Evolutionary conservation across 2,888 invertebrate species (phyloP), one percentile per base, ranked within the genome.

Genomic region (Hydrotaea cyrtoneurina): DNA sequence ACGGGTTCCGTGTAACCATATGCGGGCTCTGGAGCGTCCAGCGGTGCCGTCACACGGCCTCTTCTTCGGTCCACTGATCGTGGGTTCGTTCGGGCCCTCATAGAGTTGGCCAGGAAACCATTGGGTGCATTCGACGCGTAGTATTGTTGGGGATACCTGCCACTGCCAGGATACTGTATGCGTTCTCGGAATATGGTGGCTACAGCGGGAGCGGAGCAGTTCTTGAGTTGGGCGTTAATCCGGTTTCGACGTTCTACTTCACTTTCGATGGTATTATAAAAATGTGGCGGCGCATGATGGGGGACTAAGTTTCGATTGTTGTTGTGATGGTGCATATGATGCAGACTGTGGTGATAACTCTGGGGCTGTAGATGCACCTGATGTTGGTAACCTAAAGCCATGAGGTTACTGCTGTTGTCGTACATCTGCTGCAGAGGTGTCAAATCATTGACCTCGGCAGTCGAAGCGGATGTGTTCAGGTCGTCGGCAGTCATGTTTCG

Each of bases 1-100:
- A 96, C 95, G 21, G 96, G 92, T 93, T 95, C 92, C 88, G 94
- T 93, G 90, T 96, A 94, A 87, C 90, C 91, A 73, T 92, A 92
- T 36, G 90, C 89, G 0, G 92, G 91, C 76, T 92, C 91, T 19
- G 89, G 81, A 19, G 89, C 86, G 80, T 89, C 86, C 46, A 87
- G 80, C 23, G 90, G 90, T 46, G 90, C 91, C 0, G 89, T 88
- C 59, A 91, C 90, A 71, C 91, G 90, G 57, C 88, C 89, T 64
- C 92, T 89, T 15, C 92, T 90, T 11, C 92, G 90, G 73, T 92
- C 92, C 78, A 90, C 83, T 2, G 91, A 89, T 8, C 91, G 88
- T 0, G 92, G 91, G 87, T 92, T 92, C 1, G 92, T 92, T 83
- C 91, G 87, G 1, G 92, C 89, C 13, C 91, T 89, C 89, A 90